phyloP scores from a whole-genome alignment of 2,113 vertebrate genomes.

The Piliocolobus tephrosceles region DNA sequence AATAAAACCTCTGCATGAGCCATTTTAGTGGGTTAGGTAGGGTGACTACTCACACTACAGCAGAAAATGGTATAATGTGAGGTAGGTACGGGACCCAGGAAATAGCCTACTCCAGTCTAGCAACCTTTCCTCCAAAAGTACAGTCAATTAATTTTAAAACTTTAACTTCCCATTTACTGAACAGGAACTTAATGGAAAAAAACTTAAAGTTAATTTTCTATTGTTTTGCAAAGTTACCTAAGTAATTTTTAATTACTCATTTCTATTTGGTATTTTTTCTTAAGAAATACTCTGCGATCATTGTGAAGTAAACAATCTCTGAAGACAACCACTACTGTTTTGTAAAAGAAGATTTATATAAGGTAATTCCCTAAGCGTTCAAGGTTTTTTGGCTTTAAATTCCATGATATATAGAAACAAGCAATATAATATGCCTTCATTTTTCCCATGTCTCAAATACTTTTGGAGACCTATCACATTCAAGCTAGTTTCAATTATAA shows the following conservation, averaged over 20 bases:
- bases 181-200: background rate
- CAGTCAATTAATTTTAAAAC: background rate
- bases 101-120: background rate
- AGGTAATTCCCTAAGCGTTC: conserved; percentile 1
- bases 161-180: background rate
- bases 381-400: background rate
- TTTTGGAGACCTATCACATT: background rate
- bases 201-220: background rate
- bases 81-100: background rate
- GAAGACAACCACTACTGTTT: background rate
- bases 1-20: background rate
- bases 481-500: background rate
- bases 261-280: background rate
- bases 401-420: background rate
- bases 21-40: background rate
- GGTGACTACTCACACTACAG: background rate
- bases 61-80: background rate
- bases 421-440: background rate
- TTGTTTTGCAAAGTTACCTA: conserved; percentile 10
- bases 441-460: background rate
- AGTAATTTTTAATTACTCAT: background rate
- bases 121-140: background rate
- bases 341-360: background rate
- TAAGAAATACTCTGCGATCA: background rate
- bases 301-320: background rate